Conservation (phyloP, 1,140 invertebrate species). For the Myzus persicae region DNA sequence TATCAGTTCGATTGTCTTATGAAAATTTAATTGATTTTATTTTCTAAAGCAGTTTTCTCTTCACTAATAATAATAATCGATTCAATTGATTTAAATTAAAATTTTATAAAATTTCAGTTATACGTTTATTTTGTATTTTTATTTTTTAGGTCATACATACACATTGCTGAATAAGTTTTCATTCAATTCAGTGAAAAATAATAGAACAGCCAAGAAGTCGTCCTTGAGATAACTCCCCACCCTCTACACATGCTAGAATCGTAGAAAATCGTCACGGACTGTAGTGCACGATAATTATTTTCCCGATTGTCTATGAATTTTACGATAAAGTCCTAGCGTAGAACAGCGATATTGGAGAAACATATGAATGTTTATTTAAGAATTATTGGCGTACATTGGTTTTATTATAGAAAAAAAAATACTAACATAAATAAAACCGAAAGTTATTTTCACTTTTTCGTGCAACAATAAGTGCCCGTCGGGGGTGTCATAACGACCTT, state of each 20-base stretch:
- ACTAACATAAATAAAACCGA: constrained; percentile 30
- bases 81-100: constrained; percentile 28
- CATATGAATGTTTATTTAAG: neutral
- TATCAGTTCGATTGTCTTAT: neutral
- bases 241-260: neutral
- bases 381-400: neutral
- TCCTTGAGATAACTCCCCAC: constrained; percentile 53
- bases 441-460: constrained; percentile 52
- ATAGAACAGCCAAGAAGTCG: constrained; percentile 41
- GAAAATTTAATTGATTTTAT: neutral
- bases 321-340: neutral
- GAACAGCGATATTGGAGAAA: neutral
- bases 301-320: constrained; percentile 46
- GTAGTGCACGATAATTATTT: constrained; percentile 51
- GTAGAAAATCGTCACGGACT: constrained; percentile 55
- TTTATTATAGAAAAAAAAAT: constrained; percentile 3
- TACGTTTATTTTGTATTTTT: constrained; percentile 29
- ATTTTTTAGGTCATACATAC: constrained; percentile 52
- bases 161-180: constrained; percentile 47
- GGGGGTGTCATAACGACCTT: constrained; percentile 48
- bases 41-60: neutral
- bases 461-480: constrained; percentile 19
- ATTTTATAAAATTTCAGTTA: neutral
- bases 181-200: constrained; percentile 54
- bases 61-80: neutral